Evolutionary conservation across 2,888 invertebrate species (phyloP).

Genomic region (Drosophila anomelani): DNA sequence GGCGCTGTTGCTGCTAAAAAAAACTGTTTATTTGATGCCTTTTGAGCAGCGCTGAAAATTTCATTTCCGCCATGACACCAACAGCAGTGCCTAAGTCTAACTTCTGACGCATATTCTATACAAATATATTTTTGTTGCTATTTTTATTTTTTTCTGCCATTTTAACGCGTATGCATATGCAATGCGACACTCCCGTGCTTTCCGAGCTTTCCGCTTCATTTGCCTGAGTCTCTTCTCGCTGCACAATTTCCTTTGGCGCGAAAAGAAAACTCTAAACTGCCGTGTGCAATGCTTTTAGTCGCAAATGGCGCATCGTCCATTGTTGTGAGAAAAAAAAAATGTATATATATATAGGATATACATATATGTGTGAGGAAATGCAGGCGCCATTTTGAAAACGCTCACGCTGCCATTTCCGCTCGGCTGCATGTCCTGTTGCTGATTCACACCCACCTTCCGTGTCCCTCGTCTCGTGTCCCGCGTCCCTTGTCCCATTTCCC

Average conservation of each 20-base stretch:
- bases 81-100: conserved; percentile 48
- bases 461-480: neutral
- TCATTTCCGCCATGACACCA: conserved; percentile 70
- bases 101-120: conserved; percentile 44
- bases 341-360: neutral
- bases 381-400: conserved; percentile 69
- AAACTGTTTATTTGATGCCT: conserved; percentile 52
- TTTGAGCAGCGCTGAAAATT: conserved; percentile 54
- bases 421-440: conserved; percentile 57
- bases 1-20: conserved; percentile 14
- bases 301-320: conserved; percentile 57
- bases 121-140: conserved; percentile 15
- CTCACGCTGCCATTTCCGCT: conserved; percentile 62
- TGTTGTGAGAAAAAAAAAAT: conserved; percentile 47
- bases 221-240: conserved; percentile 40
- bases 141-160: conserved; percentile 8
- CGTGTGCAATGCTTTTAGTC: conserved; percentile 57
- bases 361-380: conserved; percentile 48
- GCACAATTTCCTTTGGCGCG: conserved; percentile 65
- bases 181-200: conserved; percentile 31
- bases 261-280: conserved; percentile 51
- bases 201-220: conserved; percentile 63
- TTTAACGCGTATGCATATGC: conserved; percentile 35
- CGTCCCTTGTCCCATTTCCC: neutral
- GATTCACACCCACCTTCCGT: conserved; percentile 13